A percentile compares a stretch with the other conserved stretches of the same genome.
Conservation (phyloP, 2,113 vertebrate genomes). For the Lichenostomus cassidix region DNA sequence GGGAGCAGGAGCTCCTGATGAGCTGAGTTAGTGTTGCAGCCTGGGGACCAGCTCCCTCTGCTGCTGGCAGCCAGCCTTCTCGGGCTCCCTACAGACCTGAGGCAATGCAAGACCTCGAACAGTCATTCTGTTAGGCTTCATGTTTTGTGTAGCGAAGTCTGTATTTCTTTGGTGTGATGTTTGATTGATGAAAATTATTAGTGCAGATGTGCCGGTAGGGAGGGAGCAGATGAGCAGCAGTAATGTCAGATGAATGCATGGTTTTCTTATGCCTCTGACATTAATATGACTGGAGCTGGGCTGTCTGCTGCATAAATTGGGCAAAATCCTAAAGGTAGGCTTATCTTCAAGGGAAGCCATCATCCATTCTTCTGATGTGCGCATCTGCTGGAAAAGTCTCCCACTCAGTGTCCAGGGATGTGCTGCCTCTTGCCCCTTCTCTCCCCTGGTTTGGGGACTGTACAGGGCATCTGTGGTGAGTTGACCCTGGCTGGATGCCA, state of each 20-base stretch:
- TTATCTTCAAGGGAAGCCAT: background rate
- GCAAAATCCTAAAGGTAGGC: background rate
- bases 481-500: background rate
- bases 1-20: background rate
- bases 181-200: background rate
- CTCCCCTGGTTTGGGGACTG: background rate
- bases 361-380: background rate
- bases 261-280: background rate
- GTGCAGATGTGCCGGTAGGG: background rate
- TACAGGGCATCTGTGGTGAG: background rate
- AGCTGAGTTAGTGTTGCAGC: background rate
- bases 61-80: background rate
- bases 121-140: rapidly evolving
- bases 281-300: background rate
- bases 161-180: background rate
- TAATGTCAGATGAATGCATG: background rate
- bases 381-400: background rate
- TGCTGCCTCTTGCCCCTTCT: background rate
- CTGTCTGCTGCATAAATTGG: background rate
- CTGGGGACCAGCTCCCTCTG: background rate
- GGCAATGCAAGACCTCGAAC: background rate
- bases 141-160: background rate
- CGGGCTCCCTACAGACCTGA: rapidly evolving
- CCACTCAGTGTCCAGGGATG: background rate
- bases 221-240: background rate